Evolutionary conservation across 1,140 invertebrate species (phyloP), one percentile per base, ranked within the genome.

Genomic region (Meloidogyne exigua): DNA sequence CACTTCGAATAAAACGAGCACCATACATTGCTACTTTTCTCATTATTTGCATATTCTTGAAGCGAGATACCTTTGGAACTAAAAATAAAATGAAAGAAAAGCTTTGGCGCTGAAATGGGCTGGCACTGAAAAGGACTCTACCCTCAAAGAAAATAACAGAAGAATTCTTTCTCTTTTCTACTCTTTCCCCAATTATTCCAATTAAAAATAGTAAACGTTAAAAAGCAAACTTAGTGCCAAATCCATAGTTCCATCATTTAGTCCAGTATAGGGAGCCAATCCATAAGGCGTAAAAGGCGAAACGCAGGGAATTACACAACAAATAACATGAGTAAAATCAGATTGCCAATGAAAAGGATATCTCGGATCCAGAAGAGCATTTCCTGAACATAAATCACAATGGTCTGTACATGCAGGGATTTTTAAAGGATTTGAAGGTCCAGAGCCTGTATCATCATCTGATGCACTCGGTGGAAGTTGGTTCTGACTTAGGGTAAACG

Each of bases 231-330:
- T 73, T 25, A 87, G 49, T 13, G 85, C 86, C 68, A 87, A 78
- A 68, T 87, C 85, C 74, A 87, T 83, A 12, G 82, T 77, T 44
- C 85, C 85, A 70, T 87, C 85, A 21, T 81, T 82, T 23, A 87
- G 64, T 39, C 82, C 84, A 21, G 85, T 79, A 68, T 85, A 87
- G n/a, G 85, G 85, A 18, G 85, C 85, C 21, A 87, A 74, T 12
- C 85, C 85, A 49, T 87, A 81, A 23, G 86, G 86, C 4, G 85
- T 87, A 57, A 87, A 87, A 12, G 86, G 86, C 18, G 79, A 80
- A 21, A 86, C 74, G 44, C 79, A 79, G 9, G 80, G 82, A 49
- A 84, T 82, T 11, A 82, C 81, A 69, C 84, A 86, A 65, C 86
- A 86, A 70, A 86, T 86, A 12, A 86, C 73, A 70, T 86, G 85